Evolutionary conservation across 2,797 vertebrate genomes (phyloP).

Genomic region (Hydrophis major): DNA sequence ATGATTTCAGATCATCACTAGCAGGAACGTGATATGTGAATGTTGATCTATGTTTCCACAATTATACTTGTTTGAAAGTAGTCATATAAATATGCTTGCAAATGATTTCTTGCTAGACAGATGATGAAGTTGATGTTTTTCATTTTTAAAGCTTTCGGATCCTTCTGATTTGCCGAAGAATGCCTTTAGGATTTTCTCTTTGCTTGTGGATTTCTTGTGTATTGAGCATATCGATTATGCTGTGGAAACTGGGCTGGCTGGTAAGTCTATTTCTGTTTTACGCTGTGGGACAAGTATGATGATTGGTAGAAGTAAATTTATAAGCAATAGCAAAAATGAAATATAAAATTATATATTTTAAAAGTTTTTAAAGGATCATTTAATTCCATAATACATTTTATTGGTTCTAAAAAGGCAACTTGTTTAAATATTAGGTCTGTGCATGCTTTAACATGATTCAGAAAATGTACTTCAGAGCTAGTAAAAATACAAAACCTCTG

Average conservation of each 20-base stretch:
- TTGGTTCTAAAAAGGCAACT: background rate
- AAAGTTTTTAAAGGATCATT: background rate
- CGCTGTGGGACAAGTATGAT: background rate
- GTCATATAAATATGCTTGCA: background rate
- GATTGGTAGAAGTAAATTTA: background rate
- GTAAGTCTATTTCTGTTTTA: slow-evolving; percentile 65
- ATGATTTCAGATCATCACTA: background rate
- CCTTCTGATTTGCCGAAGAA: slow-evolving; percentile 97
- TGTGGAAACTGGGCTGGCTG: slow-evolving; percentile 95
- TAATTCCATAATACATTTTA: background rate
- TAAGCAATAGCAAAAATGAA: background rate
- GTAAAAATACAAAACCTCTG: background rate
- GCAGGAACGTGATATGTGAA: background rate
- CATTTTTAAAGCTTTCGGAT: slow-evolving; percentile 87
- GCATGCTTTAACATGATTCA: background rate
- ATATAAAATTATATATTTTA: background rate
- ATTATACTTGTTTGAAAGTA: background rate
- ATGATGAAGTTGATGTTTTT: slow-evolving; percentile 42
- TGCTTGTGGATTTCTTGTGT: slow-evolving; percentile 97
- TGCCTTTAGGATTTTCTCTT: slow-evolving; percentile 94
- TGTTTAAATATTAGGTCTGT: background rate
- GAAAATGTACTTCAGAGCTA: background rate
- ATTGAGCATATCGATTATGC: slow-evolving; percentile 99
- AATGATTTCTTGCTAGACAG: background rate
- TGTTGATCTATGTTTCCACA: too few species aligned